Evolutionary conservation across 2,797 vertebrate genomes (phyloP), one percentile per base, ranked within the genome.

Genomic region (Neomorphus geoffroyi): DNA sequence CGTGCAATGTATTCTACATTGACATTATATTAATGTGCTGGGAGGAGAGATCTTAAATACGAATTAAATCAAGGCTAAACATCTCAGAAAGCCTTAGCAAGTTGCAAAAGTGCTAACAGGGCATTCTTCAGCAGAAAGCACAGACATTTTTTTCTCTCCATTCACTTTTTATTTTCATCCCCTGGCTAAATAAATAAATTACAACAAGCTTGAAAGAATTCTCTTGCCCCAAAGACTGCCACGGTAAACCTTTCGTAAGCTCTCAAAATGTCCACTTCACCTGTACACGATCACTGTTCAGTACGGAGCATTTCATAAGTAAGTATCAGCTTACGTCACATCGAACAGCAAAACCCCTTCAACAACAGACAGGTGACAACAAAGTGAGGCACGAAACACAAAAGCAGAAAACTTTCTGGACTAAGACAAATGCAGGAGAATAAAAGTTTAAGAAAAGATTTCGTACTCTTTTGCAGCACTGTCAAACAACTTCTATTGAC

Each of bases 21-120:
- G 95, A 96, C 96, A 96, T 88, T 95, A 94, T 94, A 97, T 97
- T 97, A 96, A 97, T 94, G 86, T 88, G 91, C 84, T 92, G 90
- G 95, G 96, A 97, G 95, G 91, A 95, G 86, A 96, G 86, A 97
- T 92, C 93, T 96, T 93, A 96, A 96, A 94, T 90, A 93, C 11
- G 19, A 96, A 96, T 96, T 96, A 96, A 97, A 97, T 96, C 92
- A 93, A 95, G 90, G 90, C 91, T 97, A 93, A 95, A 74, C 81
- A 96, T 97, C 94, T 96, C 93, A 86, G 88, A 74, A 81, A 96
- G 88, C 80, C 69, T 80, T 33, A 43, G 18, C 1, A 2, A 92
- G 80, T 35, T 33, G 2, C 87, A 69, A 80, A 30, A 93, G 48
- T 60, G 64, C 81, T 94, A 96, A 86, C 26, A 70, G 88, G 39